phyloP scores from a whole-genome alignment of 1,140 invertebrate genomes.

The Drosophila biarmipes region DNA sequence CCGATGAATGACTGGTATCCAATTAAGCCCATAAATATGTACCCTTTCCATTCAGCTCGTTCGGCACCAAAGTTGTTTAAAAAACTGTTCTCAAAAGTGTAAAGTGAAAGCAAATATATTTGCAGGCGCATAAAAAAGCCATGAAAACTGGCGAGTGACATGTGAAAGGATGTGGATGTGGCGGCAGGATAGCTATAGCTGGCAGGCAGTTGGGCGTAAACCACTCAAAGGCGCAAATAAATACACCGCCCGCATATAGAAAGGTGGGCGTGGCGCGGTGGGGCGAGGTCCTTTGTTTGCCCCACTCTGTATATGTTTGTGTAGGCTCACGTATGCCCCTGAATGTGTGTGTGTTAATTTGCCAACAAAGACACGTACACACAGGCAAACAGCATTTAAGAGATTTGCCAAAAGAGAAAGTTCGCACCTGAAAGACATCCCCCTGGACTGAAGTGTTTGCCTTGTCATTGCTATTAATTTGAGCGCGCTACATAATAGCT shows the following conservation, averaged over 20 bases:
- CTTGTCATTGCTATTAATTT: conserved; percentile 76
- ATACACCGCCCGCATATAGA: conserved; percentile 63
- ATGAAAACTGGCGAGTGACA: conserved; percentile 40
- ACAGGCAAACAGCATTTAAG: conserved; percentile 78
- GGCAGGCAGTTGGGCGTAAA: conserved; percentile 39
- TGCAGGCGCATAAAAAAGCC: conserved; percentile 47
- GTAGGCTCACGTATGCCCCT: conserved; percentile 58
- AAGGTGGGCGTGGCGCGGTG: conserved; percentile 9
- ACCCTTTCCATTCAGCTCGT: conserved; percentile 22
- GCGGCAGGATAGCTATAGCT: conserved; percentile 8
- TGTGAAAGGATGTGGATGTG: conserved; percentile 5
- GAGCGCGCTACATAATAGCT: conserved; percentile 74
- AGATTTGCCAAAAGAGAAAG: conserved; percentile 62
- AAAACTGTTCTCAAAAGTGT: conserved; percentile 52
- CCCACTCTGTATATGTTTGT: conserved; percentile 70
- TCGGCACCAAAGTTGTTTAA: conserved; percentile 35
- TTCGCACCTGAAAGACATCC: conserved; percentile 64
- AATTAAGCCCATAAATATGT: conserved; percentile 48
- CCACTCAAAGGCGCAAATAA: conserved; percentile 79
- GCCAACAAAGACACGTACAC: conserved; percentile 77
- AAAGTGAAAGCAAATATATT: conserved; percentile 47
- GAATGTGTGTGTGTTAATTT: conserved; percentile 77
- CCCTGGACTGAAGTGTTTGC: conserved; percentile 52
- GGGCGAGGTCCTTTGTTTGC: conserved; percentile 70
- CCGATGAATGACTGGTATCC: conserved; percentile 4